These are phyloP conservation scores for Lamellibrachia columna DNA, from an alignment of 2,888 invertebrate genomes.

Conservation along the genomic window DNA sequence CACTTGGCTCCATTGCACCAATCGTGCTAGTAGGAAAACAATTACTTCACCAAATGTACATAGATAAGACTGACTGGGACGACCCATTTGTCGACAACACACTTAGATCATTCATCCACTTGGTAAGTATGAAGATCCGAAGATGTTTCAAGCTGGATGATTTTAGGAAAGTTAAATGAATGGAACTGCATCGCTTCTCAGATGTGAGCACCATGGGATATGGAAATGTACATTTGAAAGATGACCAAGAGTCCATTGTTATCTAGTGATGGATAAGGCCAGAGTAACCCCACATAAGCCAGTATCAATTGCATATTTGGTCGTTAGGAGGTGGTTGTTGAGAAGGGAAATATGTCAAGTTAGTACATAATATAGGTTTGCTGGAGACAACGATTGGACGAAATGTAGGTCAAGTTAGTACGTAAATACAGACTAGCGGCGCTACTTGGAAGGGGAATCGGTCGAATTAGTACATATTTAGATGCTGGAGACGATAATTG, in stretches of 20 bases:
- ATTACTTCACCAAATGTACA: no score
- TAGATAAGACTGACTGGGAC: conserved; percentile 40
- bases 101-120: neutral
- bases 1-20: conserved; percentile 44
- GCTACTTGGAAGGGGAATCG: no score
- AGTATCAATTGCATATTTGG: conserved; percentile 35
- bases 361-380: no score
- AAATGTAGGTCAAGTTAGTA: no score
- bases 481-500: no score
- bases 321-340: no score
- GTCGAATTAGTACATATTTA: no score
- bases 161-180: conserved; percentile 33
- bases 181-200: conserved; percentile 43
- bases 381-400: no score
- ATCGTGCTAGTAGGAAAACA: no score
- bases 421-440: no score
- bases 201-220: conserved; percentile 43
- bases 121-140: neutral
- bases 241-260: conserved; percentile 37
- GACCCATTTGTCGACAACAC: conserved; percentile 32
- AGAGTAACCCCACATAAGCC: conserved; percentile 42
- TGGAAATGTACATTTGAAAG: conserved; percentile 40
- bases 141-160: conserved; percentile 35
- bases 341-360: no score
- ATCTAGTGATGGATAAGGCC: conserved; percentile 41